Evolutionary conservation across 2,113 vertebrate genomes (phyloP).

Genomic region (Cyrtonyx montezumae): DNA sequence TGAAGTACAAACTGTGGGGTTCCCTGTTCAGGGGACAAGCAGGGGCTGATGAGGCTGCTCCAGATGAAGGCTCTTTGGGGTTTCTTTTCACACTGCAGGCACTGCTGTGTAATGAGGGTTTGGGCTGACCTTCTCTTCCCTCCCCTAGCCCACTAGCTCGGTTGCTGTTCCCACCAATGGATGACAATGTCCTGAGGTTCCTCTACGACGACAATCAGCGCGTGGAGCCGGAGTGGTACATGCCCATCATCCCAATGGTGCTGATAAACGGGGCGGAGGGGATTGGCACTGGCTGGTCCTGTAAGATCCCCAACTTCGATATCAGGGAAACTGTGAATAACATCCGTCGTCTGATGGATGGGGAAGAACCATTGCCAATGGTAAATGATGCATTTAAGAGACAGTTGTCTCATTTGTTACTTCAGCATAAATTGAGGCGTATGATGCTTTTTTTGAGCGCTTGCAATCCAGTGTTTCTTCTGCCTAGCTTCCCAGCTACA

Average conservation of each 20-base stretch:
- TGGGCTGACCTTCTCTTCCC: not conserved
- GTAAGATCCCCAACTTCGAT: constrained; percentile 92
- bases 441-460: not conserved
- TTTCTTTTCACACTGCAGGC: fast-evolving
- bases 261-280: constrained; percentile 94
- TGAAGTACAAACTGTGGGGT: fast-evolving
- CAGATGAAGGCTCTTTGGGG: not conserved
- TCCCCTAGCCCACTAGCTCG: constrained; percentile 85
- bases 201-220: constrained; percentile 95
- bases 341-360: constrained; percentile 88
- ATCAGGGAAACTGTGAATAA: constrained; percentile 91
- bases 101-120: not conserved
- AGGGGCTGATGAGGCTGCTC: not conserved
- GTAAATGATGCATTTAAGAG: constrained; percentile 71
- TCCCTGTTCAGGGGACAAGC: not conserved
- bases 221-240: constrained; percentile 98
- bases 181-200: constrained; percentile 91
- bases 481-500: constrained; percentile 91
- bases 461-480: not conserved
- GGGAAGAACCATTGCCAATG: constrained; percentile 90
- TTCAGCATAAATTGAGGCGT: not conserved
- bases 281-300: constrained; percentile 98
- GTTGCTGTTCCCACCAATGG: constrained; percentile 87
- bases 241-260: constrained; percentile 94
- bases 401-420: fast-evolving